Conservation (phyloP, 2,113 vertebrate genomes). For the Ameiurus melas region DNA sequence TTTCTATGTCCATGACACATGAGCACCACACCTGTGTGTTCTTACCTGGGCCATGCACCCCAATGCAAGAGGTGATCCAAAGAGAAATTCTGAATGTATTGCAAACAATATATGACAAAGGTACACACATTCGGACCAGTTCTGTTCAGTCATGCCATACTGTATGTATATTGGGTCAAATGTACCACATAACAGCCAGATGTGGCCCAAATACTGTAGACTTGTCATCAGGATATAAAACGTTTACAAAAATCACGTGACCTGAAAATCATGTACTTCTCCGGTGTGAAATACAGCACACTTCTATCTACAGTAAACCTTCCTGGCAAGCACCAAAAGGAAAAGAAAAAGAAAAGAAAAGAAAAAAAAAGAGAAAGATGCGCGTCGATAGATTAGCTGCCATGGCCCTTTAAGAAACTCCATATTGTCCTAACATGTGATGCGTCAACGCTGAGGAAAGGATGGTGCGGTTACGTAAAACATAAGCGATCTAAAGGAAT, state of each 20-base stretch:
- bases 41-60: not conserved
- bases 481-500: conserved; percentile 29
- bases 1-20: not conserved
- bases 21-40: not conserved
- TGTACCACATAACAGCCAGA: not conserved
- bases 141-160: not conserved
- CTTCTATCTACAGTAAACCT: not conserved
- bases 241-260: not conserved
- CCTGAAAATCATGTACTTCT: too few relatives aligned
- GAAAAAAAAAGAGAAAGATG: not conserved
- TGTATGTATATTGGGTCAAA: not conserved
- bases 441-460: conserved; percentile 77
- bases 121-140: not conserved
- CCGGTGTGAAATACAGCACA: not conserved
- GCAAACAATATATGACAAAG: not conserved
- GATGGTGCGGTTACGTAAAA: conserved; percentile 81
- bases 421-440: conserved; percentile 79
- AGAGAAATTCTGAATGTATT: not conserved
- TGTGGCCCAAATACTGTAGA: not conserved
- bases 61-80: not conserved
- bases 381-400: conserved; percentile 8
- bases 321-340: too few relatives aligned
- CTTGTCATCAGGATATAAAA: not conserved
- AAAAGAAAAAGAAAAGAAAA: too few relatives aligned
- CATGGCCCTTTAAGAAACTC: conserved; percentile 83